Percentiles rank a stretch among this genome's conserved stretches.
Conservation (phyloP, 2,113 vertebrate species). For the Centropus unirufus region DNA sequence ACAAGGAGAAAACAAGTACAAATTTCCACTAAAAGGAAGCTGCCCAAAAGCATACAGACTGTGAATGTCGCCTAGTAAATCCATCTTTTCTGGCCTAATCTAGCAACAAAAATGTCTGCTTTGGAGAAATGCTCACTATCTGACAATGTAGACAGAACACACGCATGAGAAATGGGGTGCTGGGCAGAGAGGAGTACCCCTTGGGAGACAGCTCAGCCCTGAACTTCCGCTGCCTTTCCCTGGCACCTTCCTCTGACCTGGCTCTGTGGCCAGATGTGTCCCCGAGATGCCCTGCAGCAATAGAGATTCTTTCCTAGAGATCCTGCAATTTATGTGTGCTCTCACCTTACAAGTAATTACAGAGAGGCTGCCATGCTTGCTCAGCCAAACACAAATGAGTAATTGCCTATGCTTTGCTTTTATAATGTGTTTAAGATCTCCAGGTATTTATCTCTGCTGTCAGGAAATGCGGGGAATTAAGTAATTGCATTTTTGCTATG, state of each 20-base stretch:
- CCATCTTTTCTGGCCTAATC: not conserved
- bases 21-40: not conserved
- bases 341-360: not conserved
- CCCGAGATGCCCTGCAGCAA: not conserved
- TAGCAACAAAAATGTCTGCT: not conserved
- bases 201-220: not conserved
- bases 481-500: not conserved
- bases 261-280: not conserved
- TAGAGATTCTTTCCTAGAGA: not conserved
- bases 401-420: not conserved
- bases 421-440: not conserved
- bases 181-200: not conserved
- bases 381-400: not conserved
- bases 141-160: not conserved
- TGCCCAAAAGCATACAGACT: not conserved
- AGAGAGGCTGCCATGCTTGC: not conserved
- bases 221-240: not conserved
- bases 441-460: not conserved
- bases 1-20: not conserved
- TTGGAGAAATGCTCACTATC: not conserved
- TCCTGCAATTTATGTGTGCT: not conserved
- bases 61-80: not conserved
- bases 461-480: not conserved
- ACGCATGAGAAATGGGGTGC: fast-evolving
- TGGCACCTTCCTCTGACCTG: not conserved